These are phyloP conservation scores for Beroe forskalii DNA, from an alignment of 37 sponge, comb jelly and placozoan species.

Conservation along the genomic window DNA sequence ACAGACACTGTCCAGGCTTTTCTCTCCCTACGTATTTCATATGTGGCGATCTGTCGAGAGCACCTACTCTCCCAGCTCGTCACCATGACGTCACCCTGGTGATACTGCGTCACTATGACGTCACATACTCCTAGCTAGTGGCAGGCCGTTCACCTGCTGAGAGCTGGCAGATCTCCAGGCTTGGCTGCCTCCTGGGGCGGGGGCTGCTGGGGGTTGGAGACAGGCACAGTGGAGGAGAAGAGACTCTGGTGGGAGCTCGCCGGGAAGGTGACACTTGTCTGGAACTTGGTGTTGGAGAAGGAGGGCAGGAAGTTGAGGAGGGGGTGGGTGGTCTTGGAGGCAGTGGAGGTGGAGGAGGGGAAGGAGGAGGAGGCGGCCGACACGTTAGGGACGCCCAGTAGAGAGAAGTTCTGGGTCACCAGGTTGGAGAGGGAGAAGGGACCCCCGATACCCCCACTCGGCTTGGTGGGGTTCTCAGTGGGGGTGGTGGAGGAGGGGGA, in stretches of 20 bases:
- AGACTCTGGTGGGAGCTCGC: background rate
- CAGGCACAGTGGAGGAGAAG: background rate
- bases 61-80: background rate
- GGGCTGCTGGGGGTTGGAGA: background rate
- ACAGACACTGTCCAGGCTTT: no score
- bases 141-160: background rate
- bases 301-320: conserved; percentile 63
- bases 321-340: conserved; percentile 25
- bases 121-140: background rate
- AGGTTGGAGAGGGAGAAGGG: conserved; percentile 62
- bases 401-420: conserved; percentile 54
- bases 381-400: background rate
- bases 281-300: conserved; percentile 62
- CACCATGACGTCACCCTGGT: background rate
- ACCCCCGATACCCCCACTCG: background rate
- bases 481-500: background rate
- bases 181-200: background rate
- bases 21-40: no score
- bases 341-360: background rate
- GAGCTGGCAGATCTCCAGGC: background rate
- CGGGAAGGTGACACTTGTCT: conserved; percentile 38
- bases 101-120: background rate
- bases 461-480: background rate
- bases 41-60: no score
- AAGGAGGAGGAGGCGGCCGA: background rate